Evolutionary conservation across 2,888 invertebrate genomes (phyloP).

Genomic region (Tetramorium bicarinatum): DNA sequence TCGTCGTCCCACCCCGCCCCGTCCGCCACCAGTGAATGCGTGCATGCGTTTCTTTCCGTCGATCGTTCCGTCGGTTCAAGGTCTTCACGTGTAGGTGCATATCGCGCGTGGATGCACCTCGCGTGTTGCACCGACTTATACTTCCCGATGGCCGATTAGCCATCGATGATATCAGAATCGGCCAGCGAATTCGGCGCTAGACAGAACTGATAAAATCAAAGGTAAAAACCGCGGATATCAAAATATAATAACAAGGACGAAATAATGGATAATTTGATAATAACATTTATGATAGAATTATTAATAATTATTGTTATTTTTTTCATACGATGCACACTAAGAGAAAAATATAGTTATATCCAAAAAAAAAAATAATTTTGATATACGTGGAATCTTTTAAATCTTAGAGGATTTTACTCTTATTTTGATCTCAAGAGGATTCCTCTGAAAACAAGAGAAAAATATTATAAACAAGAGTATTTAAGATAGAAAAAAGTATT

Average conservation of each 20-base stretch:
- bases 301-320: neutral
- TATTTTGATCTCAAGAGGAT: no score
- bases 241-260: neutral
- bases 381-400: no score
- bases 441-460: no score
- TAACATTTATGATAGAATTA: neutral
- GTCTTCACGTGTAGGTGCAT: constrained; percentile 2
- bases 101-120: constrained; percentile 30
- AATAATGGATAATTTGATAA: neutral
- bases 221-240: neutral
- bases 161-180: constrained; percentile 10
- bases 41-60: constrained; percentile 13
- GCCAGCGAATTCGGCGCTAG: neutral
- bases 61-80: constrained; percentile 42
- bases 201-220: neutral
- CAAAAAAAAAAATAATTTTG: no score
- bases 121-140: constrained; percentile 32
- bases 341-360: no score
- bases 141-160: constrained; percentile 31
- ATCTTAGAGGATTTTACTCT: no score
- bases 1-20: neutral
- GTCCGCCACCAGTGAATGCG: constrained; percentile 10
- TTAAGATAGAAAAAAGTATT: no score
- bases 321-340: neutral
- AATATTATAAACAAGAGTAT: no score